Evolutionary conservation across 2,888 invertebrate species (phyloP).

Genomic region (Cephus nigrinus): DNA sequence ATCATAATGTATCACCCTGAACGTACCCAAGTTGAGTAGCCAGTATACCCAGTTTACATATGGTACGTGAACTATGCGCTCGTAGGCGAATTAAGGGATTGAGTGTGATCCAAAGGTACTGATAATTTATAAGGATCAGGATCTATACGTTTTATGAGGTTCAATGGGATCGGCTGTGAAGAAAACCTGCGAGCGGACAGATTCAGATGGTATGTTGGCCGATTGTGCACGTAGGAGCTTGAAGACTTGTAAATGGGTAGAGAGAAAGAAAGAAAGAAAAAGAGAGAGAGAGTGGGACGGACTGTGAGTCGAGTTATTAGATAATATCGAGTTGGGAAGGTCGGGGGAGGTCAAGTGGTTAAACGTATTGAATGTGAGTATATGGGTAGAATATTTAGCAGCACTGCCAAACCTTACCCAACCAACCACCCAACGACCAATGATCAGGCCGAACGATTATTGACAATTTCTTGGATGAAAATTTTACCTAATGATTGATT

Average conservation of each 20-base stretch:
- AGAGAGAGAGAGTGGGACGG: neutral
- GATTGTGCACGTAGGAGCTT: neutral
- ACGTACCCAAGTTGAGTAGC: neutral
- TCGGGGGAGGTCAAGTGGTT: neutral
- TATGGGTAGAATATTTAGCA: neutral
- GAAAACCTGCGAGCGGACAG: neutral
- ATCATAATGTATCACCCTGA: neutral
- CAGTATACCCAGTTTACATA: neutral
- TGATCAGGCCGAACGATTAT: conserved; percentile 11
- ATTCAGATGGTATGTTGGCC: neutral
- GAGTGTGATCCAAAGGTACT: too few species aligned
- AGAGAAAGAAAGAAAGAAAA: neutral
- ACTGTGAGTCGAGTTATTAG: neutral
- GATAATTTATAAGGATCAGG: neutral
- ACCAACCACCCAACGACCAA: conserved; percentile 50
- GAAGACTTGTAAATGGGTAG: neutral
- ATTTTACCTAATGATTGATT: neutral
- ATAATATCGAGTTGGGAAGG: neutral
- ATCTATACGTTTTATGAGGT: neutral
- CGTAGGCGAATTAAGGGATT: too few species aligned
- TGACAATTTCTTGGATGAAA: neutral
- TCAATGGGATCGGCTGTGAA: neutral
- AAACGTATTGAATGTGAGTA: neutral
- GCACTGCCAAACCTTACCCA: conserved; percentile 14
- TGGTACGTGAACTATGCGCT: neutral